phyloP scores from a whole-genome alignment of 2,113 vertebrate species.

The Tyto alba region DNA sequence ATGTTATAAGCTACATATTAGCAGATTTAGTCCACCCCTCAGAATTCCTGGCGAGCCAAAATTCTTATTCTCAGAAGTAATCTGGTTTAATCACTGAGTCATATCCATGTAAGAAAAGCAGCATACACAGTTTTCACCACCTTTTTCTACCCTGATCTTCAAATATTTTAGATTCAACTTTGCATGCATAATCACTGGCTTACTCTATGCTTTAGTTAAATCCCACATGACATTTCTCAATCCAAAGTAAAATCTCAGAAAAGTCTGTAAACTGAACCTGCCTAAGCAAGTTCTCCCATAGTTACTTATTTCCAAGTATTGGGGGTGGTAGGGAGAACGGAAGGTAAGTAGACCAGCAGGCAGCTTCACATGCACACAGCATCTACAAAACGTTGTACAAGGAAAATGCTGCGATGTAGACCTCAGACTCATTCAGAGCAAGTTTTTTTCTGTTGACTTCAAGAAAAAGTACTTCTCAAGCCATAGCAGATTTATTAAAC shows the following conservation, averaged over 20 bases:
- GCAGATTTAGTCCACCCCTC: not conserved
- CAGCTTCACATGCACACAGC: not conserved
- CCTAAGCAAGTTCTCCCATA: not conserved
- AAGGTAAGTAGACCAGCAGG: not conserved
- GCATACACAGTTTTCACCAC: not conserved
- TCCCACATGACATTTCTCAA: not conserved
- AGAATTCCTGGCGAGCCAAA: not conserved
- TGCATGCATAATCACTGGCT: not conserved
- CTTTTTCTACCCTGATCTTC: not conserved
- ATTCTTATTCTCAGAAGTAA: constrained; percentile 5
- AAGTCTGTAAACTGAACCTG: not conserved
- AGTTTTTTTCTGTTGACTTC: not conserved
- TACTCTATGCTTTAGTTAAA: not conserved
- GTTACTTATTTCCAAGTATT: not conserved
- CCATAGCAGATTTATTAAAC: not conserved
- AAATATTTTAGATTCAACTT: not conserved
- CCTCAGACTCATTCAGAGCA: not conserved
- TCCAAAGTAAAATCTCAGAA: not conserved
- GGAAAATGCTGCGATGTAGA: not conserved
- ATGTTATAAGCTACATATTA: not conserved
- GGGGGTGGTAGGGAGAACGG: not conserved
- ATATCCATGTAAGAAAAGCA: not conserved
- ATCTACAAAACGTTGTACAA: not conserved
- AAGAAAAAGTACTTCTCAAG: not conserved
- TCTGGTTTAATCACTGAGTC: not conserved